Conservation (phyloP, 2,888 invertebrate genomes). For the Amiota communis region DNA sequence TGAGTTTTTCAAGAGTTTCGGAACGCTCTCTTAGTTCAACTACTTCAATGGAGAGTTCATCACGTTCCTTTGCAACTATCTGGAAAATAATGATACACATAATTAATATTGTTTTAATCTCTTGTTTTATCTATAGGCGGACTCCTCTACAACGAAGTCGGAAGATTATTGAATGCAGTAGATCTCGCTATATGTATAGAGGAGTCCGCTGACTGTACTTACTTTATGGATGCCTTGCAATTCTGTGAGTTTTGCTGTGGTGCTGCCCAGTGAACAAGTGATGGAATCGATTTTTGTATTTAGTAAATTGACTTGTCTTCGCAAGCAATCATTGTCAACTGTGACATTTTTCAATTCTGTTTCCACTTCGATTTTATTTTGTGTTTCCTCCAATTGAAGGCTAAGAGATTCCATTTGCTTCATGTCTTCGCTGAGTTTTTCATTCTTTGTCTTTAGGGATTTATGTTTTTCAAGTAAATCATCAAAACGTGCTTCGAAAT, state of each 20-base stretch:
- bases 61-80: conserved; percentile 60
- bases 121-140: too few species aligned
- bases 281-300: conserved; percentile 61
- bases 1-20: conserved; percentile 54
- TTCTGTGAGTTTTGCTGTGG: conserved; percentile 62
- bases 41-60: conserved; percentile 55
- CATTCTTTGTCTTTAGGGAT: conserved; percentile 75
- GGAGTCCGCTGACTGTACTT: conserved; percentile 24
- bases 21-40: conserved; percentile 60
- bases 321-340: conserved; percentile 63
- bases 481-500: conserved; percentile 79
- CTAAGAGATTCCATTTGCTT: conserved; percentile 75
- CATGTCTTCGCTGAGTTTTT: conserved; percentile 74
- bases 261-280: conserved; percentile 59
- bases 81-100: conserved; percentile 39
- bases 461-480: conserved; percentile 78
- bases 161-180: too few species aligned
- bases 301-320: conserved; percentile 62
- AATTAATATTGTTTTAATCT: neutral
- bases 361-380: conserved; percentile 62
- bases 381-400: conserved; percentile 75
- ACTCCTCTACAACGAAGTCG: neutral
- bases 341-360: conserved; percentile 60
- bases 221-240: conserved; percentile 61
- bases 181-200: too few species aligned